Conservation (phyloP, 2,888 invertebrate genomes). For the Rhyacophila evoluta region DNA sequence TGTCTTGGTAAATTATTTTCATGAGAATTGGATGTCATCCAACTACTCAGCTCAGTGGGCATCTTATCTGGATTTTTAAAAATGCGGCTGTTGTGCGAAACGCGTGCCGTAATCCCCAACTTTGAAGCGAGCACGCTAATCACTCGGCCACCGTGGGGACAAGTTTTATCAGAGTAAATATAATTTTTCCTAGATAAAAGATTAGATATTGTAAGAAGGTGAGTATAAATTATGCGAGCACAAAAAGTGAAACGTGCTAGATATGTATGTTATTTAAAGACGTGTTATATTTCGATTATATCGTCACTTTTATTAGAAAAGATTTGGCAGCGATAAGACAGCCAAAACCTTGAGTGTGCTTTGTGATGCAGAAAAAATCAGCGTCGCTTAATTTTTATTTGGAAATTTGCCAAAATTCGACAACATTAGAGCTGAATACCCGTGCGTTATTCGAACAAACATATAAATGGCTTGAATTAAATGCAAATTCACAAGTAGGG, state of each 20-base stretch:
- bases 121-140: no score
- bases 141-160: no score
- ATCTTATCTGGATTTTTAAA: no score
- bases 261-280: neutral
- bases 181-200: no score
- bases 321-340: neutral
- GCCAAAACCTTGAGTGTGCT: constrained; percentile 13
- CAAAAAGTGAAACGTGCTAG: neutral
- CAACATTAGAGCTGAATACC: constrained; percentile 2
- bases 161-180: no score
- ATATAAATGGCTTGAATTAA: neutral
- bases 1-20: no score
- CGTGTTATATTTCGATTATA: constrained; percentile 8
- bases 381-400: constrained; percentile 8
- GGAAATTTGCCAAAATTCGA: neutral
- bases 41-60: no score
- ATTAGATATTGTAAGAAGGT: no score
- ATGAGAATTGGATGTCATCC: no score
- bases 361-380: constrained; percentile 22
- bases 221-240: no score
- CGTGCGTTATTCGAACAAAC: neutral
- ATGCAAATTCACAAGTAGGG: constrained; percentile 13
- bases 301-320: constrained; percentile 1
- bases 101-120: no score
- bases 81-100: no score